phyloP scores from a whole-genome alignment of 2,113 vertebrate species.

The Apistogramma diplotaenia region DNA sequence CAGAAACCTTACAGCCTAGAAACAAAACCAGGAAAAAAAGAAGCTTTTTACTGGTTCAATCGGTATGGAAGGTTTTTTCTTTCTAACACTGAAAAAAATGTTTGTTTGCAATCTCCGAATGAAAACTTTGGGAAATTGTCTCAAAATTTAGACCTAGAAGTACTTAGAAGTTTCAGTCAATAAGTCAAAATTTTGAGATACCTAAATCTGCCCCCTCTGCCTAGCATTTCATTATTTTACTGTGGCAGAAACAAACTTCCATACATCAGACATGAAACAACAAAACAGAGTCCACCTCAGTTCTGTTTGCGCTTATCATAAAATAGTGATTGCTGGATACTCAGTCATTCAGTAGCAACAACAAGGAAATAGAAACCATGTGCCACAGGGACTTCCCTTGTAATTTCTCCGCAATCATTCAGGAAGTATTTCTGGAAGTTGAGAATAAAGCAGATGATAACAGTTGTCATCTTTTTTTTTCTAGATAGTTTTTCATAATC shows the following conservation, averaged over 20 bases:
- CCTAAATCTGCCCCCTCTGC: neutral
- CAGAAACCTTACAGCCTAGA: neutral
- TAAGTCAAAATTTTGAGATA: neutral
- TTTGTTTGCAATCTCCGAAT: too few species aligned
- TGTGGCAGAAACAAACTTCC: neutral
- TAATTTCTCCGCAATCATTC: neutral
- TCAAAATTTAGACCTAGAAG: neutral
- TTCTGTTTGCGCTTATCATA: neutral
- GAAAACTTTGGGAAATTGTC: neutral
- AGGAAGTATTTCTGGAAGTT: conserved; percentile 3
- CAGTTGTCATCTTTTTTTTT: neutral
- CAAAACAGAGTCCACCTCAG: neutral
- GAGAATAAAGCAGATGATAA: neutral
- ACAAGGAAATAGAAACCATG: neutral
- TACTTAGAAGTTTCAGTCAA: neutral
- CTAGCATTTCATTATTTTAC: neutral
- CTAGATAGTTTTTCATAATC: neutral
- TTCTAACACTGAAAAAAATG: too few species aligned
- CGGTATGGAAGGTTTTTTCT: neutral
- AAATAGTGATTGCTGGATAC: neutral
- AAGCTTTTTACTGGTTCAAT: neutral
- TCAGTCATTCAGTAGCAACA: neutral
- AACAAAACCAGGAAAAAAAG: neutral
- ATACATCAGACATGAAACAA: neutral
- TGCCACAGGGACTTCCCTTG: neutral